phyloP scores from a whole-genome alignment of 2,113 vertebrate genomes.

The Balaeniceps rex region DNA sequence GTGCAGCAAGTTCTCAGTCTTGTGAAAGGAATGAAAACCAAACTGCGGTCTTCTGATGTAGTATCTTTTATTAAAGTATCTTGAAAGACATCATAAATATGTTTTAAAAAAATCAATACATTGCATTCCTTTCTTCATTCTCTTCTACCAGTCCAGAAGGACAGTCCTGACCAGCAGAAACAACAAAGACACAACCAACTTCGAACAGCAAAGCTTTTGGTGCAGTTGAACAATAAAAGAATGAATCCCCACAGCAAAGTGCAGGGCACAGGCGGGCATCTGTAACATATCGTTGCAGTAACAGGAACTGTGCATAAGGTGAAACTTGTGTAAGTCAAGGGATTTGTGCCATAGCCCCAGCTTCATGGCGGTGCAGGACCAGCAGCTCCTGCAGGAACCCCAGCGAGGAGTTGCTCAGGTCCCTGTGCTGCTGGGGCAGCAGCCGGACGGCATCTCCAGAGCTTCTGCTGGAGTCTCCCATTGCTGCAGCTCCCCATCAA shows the following conservation, averaged over 20 bases:
- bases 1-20: neutral
- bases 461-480: neutral
- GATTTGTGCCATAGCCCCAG: rapidly evolving
- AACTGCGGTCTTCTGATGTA: neutral
- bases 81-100: neutral
- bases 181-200: neutral
- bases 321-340: neutral
- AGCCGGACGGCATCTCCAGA: neutral
- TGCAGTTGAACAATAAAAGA: neutral
- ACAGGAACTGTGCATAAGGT: neutral
- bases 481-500: neutral
- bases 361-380: neutral
- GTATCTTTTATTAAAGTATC: constrained; percentile 8
- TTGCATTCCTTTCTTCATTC: neutral
- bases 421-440: rapidly evolving
- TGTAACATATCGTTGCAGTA: neutral
- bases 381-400: neutral
- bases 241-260: neutral
- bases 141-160: neutral
- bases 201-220: neutral
- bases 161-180: neutral
- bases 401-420: neutral
- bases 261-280: neutral
- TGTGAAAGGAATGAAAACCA: constrained; percentile 35
- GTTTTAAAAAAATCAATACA: neutral